These are phyloP conservation scores for Megaceryle maxima DNA, from an alignment of 2,113 vertebrate genomes.

Conservation along the genomic window DNA sequence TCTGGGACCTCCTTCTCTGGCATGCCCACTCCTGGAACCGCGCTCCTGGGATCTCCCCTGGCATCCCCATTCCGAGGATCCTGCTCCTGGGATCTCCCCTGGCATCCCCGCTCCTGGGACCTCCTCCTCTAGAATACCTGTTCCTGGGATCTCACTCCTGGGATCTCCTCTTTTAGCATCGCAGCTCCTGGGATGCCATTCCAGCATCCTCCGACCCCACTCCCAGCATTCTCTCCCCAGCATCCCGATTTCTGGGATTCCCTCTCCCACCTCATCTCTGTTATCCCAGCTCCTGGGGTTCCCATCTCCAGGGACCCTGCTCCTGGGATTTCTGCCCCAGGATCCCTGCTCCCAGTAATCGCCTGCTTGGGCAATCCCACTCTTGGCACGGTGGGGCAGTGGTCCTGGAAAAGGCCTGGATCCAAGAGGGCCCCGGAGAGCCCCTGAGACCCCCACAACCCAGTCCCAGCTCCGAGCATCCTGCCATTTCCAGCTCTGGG, in stretches of 20 bases:
- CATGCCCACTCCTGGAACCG: background rate
- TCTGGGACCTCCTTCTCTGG: background rate
- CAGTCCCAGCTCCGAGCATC: background rate
- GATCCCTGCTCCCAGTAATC: background rate
- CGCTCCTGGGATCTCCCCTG: too few relatives aligned
- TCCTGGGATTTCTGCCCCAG: background rate
- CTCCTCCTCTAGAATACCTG: background rate
- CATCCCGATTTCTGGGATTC: background rate
- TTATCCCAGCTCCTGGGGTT: rapidly evolving
- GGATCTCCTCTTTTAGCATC: background rate
- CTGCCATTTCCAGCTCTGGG: background rate
- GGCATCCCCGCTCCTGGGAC: background rate
- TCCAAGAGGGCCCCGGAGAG: rapidly evolving
- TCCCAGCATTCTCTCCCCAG: background rate
- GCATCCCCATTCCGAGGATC: too few relatives aligned
- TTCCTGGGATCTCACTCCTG: background rate
- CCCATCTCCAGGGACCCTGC: too few relatives aligned
- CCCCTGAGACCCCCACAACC: background rate
- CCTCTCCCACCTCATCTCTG: background rate
- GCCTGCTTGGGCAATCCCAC: background rate
- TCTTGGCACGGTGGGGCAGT: rapidly evolving
- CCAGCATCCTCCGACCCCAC: background rate
- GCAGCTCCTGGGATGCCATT: background rate
- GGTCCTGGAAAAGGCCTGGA: background rate
- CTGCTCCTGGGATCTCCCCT: background rate